phyloP scores from a whole-genome alignment of 2,797 vertebrate species.

The Linurgus olivaceus region DNA sequence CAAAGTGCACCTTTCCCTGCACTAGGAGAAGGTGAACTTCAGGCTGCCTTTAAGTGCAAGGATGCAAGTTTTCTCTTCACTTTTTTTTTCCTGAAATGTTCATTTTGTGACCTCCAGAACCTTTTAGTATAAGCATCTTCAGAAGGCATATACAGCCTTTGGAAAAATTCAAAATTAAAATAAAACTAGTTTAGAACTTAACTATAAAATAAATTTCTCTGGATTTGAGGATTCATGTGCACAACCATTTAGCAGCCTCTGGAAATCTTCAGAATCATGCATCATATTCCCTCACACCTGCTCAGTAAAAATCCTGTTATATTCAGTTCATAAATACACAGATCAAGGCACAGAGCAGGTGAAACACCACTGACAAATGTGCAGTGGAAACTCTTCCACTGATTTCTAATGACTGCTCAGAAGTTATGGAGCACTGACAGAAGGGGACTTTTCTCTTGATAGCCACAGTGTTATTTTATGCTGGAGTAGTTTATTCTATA shows the following conservation, averaged over 20 bases:
- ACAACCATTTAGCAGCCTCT: neutral
- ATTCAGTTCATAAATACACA: neutral
- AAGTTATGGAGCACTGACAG: neutral
- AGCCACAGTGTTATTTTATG: neutral
- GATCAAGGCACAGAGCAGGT: neutral
- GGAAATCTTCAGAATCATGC: neutral
- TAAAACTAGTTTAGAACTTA: neutral
- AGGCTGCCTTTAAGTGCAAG: neutral
- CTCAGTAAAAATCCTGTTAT: neutral
- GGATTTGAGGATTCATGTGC: neutral
- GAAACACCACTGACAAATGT: neutral
- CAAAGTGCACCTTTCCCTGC: neutral
- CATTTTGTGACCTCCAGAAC: neutral
- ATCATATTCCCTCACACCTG: neutral
- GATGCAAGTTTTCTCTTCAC: neutral
- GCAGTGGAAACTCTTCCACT: neutral
- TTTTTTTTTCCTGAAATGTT: neutral
- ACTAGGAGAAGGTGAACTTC: neutral
- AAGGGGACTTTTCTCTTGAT: neutral
- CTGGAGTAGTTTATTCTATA: neutral
- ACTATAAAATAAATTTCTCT: neutral
- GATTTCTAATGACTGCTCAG: neutral
- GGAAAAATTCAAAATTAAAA: neutral
- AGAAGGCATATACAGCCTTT: neutral
- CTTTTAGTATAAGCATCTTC: neutral